Percentiles rank a stretch among this genome's conserved stretches.
These are phyloP conservation scores for Spongilla lacustris DNA, from an alignment of 37 sponge, comb jelly and placozoan species.

Conservation along the genomic window DNA sequence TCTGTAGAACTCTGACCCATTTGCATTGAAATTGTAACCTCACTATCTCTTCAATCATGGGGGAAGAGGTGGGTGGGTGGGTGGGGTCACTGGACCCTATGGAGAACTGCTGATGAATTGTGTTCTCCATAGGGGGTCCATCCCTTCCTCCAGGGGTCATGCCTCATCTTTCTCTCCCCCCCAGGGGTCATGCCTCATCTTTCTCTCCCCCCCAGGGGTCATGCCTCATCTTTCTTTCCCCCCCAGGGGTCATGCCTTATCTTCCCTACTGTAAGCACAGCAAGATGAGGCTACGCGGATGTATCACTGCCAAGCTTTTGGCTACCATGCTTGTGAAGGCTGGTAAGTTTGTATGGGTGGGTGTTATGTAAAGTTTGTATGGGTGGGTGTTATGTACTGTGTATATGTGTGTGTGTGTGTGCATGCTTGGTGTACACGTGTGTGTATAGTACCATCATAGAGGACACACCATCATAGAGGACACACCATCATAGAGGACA, in stretches of 20 bases:
- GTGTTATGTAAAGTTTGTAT: background rate
- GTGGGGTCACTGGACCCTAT: too few relatives aligned
- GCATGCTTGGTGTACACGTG: too few relatives aligned
- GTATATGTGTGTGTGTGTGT: background rate
- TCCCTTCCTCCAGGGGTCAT: too few relatives aligned
- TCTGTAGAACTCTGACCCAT: too few relatives aligned
- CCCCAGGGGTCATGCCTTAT: constrained; percentile 93
- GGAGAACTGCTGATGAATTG: too few relatives aligned
- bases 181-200: background rate
- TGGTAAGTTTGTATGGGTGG: constrained; percentile 21
- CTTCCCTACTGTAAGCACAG: constrained; percentile 94
- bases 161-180: background rate
- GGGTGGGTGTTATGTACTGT: background rate
- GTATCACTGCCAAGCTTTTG: constrained; percentile 91
- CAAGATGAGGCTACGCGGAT: constrained; percentile 89
- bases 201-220: background rate
- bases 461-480: too few relatives aligned
- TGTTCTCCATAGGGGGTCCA: too few relatives aligned
- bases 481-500: background rate
- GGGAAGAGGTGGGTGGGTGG: too few relatives aligned
- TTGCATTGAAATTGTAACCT: too few relatives aligned
- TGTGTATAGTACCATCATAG: too few relatives aligned
- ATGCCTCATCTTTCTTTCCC: background rate
- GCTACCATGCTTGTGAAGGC: constrained; percentile 92
- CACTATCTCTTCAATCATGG: too few relatives aligned